Base-by-base conservation (phyloP, 2,797 vertebrate species). In the Diceros bicornis region DNA sequence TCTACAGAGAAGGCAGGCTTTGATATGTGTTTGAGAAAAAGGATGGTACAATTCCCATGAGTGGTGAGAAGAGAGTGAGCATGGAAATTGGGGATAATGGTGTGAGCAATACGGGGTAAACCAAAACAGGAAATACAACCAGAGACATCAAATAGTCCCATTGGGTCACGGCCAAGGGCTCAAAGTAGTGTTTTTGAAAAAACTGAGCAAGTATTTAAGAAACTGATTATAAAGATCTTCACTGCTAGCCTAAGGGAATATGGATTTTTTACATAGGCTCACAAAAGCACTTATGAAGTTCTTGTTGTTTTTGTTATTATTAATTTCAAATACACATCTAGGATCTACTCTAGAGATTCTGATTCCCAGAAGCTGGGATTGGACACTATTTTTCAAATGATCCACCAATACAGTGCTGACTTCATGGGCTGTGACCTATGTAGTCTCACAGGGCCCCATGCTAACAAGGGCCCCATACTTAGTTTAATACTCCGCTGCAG, bases 1-100 rank as follows among this genome's bases (percentile, higher is more conserved):
- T 96, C 93, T 71, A 78, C 37, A 37, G 62, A 94, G 68, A 64
- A 95, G 44, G 66, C 52, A 91, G 32, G 64, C 27, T 74, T 69
- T 84, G 52, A 50, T 83, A 75, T 3, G 50, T 85, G 4, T 86
- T 72, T 77, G 50, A 90, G 72, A 34, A 13, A 91, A 94, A 64
- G 12, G 3, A 92, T 21, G 11, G 14, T 8, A 84, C 21, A 52
- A 85, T 89, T 75, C 59, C 29, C 52, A 18, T 44, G n/a, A 87
- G 71, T 21, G 41, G 14, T 23, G 27, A 55, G 16, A 23, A 89
- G 10, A 85, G 44, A 89, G 66, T 34, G 25, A 90, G 14, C 25
- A 69, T 5, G 29, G 10, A 93, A 91, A 91, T 41, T n/a, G 21
- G 6, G 23, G 20, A 69, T 62, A 78, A 62, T 6, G 14, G 29